phyloP scores from a whole-genome alignment of 2,113 vertebrate genomes.

The Vicugna pacos region DNA sequence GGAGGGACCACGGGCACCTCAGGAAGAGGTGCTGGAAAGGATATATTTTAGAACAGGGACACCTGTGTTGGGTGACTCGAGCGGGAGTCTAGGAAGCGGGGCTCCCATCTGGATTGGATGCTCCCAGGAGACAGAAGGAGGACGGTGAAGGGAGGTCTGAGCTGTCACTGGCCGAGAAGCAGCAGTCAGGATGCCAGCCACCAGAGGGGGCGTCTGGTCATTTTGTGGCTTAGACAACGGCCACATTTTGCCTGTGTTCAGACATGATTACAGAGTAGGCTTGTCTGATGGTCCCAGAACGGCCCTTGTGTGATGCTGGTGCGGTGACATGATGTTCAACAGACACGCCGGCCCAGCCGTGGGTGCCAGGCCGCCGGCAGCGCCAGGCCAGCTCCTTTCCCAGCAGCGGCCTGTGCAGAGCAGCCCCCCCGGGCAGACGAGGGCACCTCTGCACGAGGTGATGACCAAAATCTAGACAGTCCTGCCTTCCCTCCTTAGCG shows the following conservation, averaged over 20 bases:
- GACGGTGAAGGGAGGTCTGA: rapidly evolving
- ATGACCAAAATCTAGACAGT: background rate
- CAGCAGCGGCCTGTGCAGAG: background rate
- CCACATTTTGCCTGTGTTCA: background rate
- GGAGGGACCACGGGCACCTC: rapidly evolving
- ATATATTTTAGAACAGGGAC: background rate
- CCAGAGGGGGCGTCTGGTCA: rapidly evolving
- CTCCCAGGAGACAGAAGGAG: background rate
- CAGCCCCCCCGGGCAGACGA: rapidly evolving
- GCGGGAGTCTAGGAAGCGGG: rapidly evolving
- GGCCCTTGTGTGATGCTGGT: too few relatives aligned
- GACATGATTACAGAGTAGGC: background rate
- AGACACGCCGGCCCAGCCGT: background rate
- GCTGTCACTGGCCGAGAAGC: background rate
- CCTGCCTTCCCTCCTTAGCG: background rate
- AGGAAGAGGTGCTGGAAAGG: background rate
- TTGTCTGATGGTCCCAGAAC: background rate
- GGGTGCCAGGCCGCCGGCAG: rapidly evolving
- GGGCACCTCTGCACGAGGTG: background rate
- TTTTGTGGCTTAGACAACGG: background rate
- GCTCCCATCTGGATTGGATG: background rate
- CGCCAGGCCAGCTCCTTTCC: background rate
- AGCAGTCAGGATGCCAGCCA: background rate
- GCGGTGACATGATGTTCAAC: too few relatives aligned
- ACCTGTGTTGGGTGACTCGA: background rate